phyloP scores from a whole-genome alignment of 2,113 vertebrate species.

The Muscicapa adusta region DNA sequence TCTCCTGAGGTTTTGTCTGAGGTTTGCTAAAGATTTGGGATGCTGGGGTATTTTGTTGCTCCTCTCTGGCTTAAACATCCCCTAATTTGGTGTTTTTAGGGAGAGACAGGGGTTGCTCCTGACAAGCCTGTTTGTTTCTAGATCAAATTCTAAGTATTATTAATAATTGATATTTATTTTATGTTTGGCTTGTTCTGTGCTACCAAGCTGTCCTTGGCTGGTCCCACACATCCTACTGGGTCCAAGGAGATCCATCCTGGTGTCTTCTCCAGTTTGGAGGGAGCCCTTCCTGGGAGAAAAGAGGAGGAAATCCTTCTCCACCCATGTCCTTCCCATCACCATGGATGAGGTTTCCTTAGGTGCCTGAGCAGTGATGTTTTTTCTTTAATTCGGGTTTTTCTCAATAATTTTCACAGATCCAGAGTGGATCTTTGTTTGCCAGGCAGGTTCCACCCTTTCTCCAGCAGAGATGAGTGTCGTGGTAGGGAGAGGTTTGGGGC shows the following conservation, averaged over 20 bases:
- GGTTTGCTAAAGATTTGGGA: neutral
- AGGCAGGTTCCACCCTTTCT: neutral
- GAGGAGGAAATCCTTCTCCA: neutral
- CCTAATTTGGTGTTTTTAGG: neutral
- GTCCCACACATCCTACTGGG: neutral
- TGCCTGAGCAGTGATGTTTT: neutral
- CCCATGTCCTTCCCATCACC: neutral
- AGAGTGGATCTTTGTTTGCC: neutral
- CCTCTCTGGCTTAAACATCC: rapidly evolving
- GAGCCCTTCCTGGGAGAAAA: neutral
- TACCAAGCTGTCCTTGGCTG: neutral
- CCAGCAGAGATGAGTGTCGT: rapidly evolving
- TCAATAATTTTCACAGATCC: neutral
- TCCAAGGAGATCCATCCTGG: neutral
- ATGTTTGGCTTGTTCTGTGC: neutral
- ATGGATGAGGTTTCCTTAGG: neutral
- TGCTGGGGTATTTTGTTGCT: neutral
- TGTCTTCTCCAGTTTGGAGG: neutral
- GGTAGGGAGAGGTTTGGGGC: neutral
- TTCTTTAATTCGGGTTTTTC: neutral
- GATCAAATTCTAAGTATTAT: neutral
- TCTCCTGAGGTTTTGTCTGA: neutral
- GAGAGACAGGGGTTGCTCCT: neutral
- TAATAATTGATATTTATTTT: neutral
- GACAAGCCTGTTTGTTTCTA: neutral